Base-by-base conservation (phyloP, 1,140 invertebrate species). In the Megathymus violae region DNA sequence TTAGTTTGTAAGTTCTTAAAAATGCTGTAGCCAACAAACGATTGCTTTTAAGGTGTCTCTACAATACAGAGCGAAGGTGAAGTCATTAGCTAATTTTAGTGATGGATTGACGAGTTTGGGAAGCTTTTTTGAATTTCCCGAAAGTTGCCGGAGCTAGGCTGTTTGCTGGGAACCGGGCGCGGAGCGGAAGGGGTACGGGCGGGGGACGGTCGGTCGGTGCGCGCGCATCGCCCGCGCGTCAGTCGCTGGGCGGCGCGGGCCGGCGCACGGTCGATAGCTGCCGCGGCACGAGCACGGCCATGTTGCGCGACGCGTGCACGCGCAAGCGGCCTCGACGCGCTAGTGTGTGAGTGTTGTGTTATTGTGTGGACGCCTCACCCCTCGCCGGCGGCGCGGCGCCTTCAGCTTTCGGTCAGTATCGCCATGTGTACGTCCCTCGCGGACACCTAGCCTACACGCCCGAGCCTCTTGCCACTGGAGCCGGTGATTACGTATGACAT, bases 221-320 rank as follows among this genome's bases (percentile, higher is more conserved):
- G 86, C 86, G 86, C 86, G 86, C 86, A 89, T 31, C 56, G 82
- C 43, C 80, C 85, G 51, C 82, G 79, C 83, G 82, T 85, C 85
- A 89, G 87, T 89, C 87, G 85, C 83, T 85, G 81, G 85, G 85
- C 82, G 87, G 83, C 85, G 81, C 76, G 82, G 78, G 82, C 79
- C 84, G 82, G 75, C 80, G 75, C 78, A 77, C 83, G 85, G 86
- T 89, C 86, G 86, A 89, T 89, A 89, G 79, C 71, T 76, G 75
- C 74, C 80, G 80, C 64, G 54, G 74, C 70, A 59, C 80, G 71
- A 69, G 75, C 80, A 79, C 80, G 78, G 75, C 80, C 78, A 86
- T 86, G 83, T 67, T 80, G 78, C 76, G 71, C 77, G 74, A 74
- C 64, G 69, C 75, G 74, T 74, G 82, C 78, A 80, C 80, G 80